Conservation (phyloP, 2,797 vertebrate genomes). For the Bradypus variegatus region DNA sequence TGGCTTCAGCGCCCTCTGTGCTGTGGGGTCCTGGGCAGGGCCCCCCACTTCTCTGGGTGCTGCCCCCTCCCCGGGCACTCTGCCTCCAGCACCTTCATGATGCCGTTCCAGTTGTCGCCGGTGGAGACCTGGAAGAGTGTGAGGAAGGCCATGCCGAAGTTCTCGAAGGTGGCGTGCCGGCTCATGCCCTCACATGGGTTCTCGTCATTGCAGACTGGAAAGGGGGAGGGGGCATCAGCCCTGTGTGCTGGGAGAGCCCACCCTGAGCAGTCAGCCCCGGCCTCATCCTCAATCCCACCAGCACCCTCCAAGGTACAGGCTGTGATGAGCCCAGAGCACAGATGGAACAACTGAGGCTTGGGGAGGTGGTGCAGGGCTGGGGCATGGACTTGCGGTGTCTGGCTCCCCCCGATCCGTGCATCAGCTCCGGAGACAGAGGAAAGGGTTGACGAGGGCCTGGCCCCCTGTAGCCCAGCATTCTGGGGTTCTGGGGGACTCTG, state of each 20-base stretch:
- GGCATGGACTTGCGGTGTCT: not conserved
- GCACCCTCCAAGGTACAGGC: accelerated
- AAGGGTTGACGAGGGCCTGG: accelerated
- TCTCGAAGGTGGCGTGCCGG: constrained; percentile 96
- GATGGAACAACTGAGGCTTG: not conserved
- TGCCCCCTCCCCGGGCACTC: accelerated
- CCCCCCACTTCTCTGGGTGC: no score
- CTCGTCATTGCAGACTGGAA: constrained; percentile 91
- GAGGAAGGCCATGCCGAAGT: constrained; percentile 99
- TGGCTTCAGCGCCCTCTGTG: not conserved
- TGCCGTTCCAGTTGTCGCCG: constrained; percentile 98
- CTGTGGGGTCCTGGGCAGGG: not conserved
- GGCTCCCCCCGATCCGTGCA: not conserved
- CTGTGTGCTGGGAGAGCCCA: accelerated
- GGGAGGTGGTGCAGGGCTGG: not conserved
- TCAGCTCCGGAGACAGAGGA: not conserved
- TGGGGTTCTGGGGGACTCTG: not conserved
- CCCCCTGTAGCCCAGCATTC: not conserved
- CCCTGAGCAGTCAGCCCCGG: accelerated
- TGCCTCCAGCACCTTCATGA: constrained; percentile 89
- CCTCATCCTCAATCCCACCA: not conserved
- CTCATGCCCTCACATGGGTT: constrained; percentile 98
- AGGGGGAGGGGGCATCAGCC: constrained; percentile 10
- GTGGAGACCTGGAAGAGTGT: constrained; percentile 98
- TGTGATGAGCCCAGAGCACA: not conserved